phyloP scores from a whole-genome alignment of 2,797 vertebrate species.

The Botia kubotai region DNA sequence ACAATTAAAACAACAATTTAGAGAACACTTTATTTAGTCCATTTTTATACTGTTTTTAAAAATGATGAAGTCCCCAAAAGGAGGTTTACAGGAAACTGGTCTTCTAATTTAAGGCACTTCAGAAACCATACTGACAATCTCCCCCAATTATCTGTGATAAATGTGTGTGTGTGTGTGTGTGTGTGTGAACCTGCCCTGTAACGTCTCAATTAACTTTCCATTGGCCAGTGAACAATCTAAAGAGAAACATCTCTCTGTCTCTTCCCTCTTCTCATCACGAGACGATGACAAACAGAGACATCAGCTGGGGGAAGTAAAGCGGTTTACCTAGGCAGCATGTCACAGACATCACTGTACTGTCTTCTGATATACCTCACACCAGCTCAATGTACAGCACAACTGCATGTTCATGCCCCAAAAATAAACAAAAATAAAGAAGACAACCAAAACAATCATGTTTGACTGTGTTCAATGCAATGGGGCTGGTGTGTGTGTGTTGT shows the following conservation, averaged over 20 bases:
- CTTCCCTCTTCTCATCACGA: background rate
- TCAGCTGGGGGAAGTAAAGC: too few relatives aligned
- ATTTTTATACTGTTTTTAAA: background rate
- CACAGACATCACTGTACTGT: too few relatives aligned
- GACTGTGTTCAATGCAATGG: too few relatives aligned
- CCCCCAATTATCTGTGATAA: constrained; percentile 56
- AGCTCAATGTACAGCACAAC: too few relatives aligned
- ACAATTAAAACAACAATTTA: too few relatives aligned
- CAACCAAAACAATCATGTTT: background rate
- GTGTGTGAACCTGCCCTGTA: constrained; percentile 42
- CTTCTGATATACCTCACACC: too few relatives aligned
- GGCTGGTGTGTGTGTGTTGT: background rate
- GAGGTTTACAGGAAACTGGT: background rate
- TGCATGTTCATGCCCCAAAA: too few relatives aligned
- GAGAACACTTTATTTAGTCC: too few relatives aligned
- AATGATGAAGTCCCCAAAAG: background rate
- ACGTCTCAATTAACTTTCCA: constrained; percentile 64
- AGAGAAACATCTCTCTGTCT: constrained; percentile 26
- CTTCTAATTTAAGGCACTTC: constrained; percentile 31
- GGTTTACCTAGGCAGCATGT: background rate
- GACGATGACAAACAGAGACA: background rate
- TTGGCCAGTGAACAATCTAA: constrained; percentile 60
- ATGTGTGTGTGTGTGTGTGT: too few relatives aligned
- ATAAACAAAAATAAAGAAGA: background rate
- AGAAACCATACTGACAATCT: constrained; percentile 46